These are phyloP conservation scores for Phrynocephalus vlangalii DNA, from an alignment of 2,797 vertebrate species.

Conservation along the genomic window DNA sequence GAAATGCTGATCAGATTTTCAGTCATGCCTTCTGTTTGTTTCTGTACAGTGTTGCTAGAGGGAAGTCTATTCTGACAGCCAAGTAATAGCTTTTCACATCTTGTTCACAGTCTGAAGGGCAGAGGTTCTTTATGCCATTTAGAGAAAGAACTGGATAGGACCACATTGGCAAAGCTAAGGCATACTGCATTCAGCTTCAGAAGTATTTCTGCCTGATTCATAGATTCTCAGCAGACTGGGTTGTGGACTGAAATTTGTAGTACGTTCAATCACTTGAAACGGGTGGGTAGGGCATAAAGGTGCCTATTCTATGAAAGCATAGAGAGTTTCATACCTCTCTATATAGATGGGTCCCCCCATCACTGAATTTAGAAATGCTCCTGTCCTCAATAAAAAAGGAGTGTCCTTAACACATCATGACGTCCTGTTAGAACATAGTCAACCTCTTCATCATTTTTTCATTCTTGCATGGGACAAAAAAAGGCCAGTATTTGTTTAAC, in stretches of 20 bases:
- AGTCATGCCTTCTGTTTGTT: conserved; percentile 19
- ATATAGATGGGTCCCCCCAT: too few species aligned
- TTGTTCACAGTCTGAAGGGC: neutral
- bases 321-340: too few species aligned
- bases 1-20: conserved; percentile 49
- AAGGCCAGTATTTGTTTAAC: too few species aligned
- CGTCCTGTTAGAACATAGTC: too few species aligned
- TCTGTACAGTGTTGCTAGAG: neutral
- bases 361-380: too few species aligned
- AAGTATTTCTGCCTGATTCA: neutral
- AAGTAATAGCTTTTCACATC: neutral
- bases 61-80: neutral
- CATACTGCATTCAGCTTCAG: neutral
- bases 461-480: too few species aligned
- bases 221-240: neutral
- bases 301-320: too few species aligned
- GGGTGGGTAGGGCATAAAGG: neutral
- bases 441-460: too few species aligned
- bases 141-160: neutral
- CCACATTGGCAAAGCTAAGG: neutral
- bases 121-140: neutral
- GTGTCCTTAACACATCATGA: too few species aligned
- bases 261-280: neutral
- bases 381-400: too few species aligned
- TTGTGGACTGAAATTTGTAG: neutral